Conservation (phyloP, 2,113 vertebrate genomes). For the Pogona vitticeps region DNA sequence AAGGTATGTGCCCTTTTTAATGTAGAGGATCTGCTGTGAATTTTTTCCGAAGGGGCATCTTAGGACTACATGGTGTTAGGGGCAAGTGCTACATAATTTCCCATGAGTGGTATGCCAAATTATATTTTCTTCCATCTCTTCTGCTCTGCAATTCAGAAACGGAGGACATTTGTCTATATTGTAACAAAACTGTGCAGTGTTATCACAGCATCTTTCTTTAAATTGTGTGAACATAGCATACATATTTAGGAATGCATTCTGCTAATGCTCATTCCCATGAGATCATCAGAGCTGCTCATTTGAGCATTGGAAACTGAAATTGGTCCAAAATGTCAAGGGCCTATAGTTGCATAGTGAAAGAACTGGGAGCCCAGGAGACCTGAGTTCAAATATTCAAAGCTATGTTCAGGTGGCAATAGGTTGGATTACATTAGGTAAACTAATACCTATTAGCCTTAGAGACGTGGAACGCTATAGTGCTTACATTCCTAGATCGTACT, state of each 20-base stretch:
- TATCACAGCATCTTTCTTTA: conserved; percentile 39
- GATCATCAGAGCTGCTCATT: neutral
- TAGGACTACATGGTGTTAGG: conserved; percentile 20
- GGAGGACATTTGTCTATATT: conserved; percentile 48
- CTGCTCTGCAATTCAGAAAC: conserved; percentile 38
- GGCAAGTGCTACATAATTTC: conserved; percentile 46
- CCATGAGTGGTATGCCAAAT: conserved; percentile 51
- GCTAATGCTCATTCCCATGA: neutral
- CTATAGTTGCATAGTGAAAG: neutral
- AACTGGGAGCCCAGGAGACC: neutral
- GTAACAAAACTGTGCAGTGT: conserved; percentile 34
- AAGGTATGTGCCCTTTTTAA: conserved; percentile 63
- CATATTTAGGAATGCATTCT: neutral
- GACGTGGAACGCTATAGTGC: neutral
- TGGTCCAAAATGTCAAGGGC: accelerated
- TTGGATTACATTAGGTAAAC: neutral
- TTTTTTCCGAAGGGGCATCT: conserved; percentile 25
- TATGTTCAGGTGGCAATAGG: neutral
- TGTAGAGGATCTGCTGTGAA: conserved; percentile 57
- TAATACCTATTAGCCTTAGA: too few relatives aligned
- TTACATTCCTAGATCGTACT: neutral
- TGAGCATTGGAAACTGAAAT: neutral
- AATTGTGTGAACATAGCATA: neutral
- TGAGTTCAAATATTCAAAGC: neutral
- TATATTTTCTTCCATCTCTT: conserved; percentile 66